Evolutionary conservation across 2,113 vertebrate species (phyloP).

Genomic region (Sapayoa aenigma): DNA sequence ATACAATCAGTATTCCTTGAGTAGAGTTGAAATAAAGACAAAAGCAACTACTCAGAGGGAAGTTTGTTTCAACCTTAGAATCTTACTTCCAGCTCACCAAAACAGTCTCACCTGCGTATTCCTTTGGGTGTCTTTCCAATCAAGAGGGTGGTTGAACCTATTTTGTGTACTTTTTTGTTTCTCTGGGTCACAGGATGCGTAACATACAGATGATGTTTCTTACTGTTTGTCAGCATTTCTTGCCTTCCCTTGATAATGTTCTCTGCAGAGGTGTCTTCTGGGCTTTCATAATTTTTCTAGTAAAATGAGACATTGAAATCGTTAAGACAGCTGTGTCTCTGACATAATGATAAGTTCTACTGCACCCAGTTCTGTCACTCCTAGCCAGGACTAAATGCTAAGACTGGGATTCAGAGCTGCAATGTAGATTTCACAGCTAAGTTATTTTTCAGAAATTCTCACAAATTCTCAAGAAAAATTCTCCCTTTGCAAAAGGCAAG

Average conservation of each 20-base stretch:
- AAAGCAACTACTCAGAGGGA: neutral
- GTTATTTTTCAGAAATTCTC: neutral
- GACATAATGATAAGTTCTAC: neutral
- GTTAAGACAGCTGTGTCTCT: neutral
- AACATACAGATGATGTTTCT: constrained; percentile 3
- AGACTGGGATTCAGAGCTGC: neutral
- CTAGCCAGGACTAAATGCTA: neutral
- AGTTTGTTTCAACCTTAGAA: neutral
- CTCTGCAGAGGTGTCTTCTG: neutral
- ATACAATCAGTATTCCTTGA: neutral
- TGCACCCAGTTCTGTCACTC: neutral
- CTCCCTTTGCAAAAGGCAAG: neutral
- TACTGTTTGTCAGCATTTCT: neutral
- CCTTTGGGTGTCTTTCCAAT: constrained; percentile 83
- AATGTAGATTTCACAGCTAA: neutral
- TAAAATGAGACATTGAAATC: neutral
- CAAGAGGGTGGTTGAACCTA: constrained; percentile 75
- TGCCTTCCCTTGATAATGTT: neutral
- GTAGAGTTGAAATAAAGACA: neutral
- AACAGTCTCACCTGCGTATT: constrained; percentile 78
- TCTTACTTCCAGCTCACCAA: neutral
- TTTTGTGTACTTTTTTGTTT: constrained; percentile 65
- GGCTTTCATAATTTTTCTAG: constrained; percentile 35
- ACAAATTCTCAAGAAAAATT: neutral
- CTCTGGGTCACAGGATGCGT: constrained; percentile 78